These are phyloP conservation scores for Liodrosophila aerea DNA, from an alignment of 2,888 invertebrate genomes.

Conservation along the genomic window DNA sequence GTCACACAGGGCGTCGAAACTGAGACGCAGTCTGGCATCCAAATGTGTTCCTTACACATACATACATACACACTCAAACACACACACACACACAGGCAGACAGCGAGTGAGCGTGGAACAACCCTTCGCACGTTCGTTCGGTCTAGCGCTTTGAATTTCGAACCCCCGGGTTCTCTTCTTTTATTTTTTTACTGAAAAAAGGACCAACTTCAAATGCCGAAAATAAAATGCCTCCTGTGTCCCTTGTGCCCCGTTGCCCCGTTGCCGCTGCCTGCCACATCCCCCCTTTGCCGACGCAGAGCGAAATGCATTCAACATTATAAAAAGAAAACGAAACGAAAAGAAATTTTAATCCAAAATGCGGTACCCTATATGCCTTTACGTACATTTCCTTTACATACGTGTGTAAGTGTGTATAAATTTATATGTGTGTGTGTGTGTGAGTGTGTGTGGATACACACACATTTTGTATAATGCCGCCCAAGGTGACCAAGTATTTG, in stretches of 20 bases:
- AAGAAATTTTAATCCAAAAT: constrained; percentile 72
- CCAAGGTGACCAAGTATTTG: constrained; percentile 72
- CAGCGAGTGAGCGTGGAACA: constrained; percentile 44
- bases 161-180: constrained; percentile 66
- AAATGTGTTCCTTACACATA: constrained; percentile 63
- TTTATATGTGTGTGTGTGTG: constrained; percentile 26
- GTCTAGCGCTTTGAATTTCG: constrained; percentile 74
- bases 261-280: constrained; percentile 1
- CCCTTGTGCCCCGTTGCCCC: constrained; percentile 54
- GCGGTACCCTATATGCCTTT: constrained; percentile 57
- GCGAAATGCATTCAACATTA: constrained; percentile 67
- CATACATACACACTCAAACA: constrained; percentile 10
- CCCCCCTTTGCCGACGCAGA: constrained; percentile 7
- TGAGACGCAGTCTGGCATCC: constrained; percentile 73
- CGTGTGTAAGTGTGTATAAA: constrained; percentile 15
- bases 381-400: constrained; percentile 1
- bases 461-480: constrained; percentile 70
- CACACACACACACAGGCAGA: constrained; percentile 14
- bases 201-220: constrained; percentile 78
- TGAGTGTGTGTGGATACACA: constrained; percentile 59
- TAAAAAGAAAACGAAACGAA: constrained; percentile 49
- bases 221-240: constrained; percentile 68
- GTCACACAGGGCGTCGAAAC: constrained; percentile 70
- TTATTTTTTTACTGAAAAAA: constrained; percentile 51
- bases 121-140: constrained; percentile 73